These are phyloP conservation scores for Leptobrachium ailaonicum DNA, from an alignment of 2,113 vertebrate genomes.

Conservation along the genomic window DNA sequence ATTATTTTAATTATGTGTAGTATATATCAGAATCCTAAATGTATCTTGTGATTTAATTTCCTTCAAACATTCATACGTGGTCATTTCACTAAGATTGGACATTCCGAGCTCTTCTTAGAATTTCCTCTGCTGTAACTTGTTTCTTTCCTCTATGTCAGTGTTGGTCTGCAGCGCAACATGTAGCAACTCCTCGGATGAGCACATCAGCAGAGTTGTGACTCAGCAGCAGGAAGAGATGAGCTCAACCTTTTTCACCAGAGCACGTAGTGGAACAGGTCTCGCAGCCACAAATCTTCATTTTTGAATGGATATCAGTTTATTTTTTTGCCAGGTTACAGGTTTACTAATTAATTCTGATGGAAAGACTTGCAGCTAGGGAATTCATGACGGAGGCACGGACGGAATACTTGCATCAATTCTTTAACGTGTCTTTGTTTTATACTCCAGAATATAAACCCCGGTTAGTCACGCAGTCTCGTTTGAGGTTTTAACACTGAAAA, in stretches of 20 bases:
- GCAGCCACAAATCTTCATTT: conserved; percentile 18
- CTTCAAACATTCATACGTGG: not conserved
- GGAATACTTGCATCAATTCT: not conserved
- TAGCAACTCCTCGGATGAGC: not conserved
- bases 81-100: not conserved
- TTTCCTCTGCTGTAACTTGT: conserved; percentile 14
- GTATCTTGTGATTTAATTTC: not conserved
- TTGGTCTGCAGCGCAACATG: not conserved
- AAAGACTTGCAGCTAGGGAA: not conserved
- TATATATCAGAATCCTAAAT: too few species aligned
- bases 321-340: conserved; percentile 22
- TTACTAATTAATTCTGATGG: conserved; percentile 18
- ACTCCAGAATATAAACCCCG: too few species aligned
- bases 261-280: conserved; percentile 31
- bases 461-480: too few species aligned
- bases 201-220: conserved; percentile 7
- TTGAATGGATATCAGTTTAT: conserved; percentile 13
- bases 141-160: conserved; percentile 25
- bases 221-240: conserved; percentile 32
- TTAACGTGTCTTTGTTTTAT: not conserved
- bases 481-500: too few species aligned
- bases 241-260: conserved; percentile 6
- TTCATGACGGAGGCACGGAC: not conserved
- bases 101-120: conserved; percentile 4
- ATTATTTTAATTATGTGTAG: too few species aligned